Conservation (phyloP, 1,140 invertebrate species). For the Heliconius hewitsoni region DNA sequence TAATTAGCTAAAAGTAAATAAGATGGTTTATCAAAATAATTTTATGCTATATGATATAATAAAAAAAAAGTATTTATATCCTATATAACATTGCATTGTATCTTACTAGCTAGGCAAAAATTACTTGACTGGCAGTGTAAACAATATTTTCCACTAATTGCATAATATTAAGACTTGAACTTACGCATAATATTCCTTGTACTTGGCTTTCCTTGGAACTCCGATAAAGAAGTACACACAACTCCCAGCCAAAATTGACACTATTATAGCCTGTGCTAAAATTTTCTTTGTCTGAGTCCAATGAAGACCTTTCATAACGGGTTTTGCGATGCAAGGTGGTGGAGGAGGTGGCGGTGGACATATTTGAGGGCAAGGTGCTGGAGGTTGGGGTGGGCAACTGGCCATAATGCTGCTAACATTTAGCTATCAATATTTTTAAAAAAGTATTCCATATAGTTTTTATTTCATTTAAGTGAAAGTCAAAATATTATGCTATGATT, state of each 20-base stretch:
- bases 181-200: conserved; percentile 67
- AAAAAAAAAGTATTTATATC: no score
- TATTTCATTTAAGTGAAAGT: no score
- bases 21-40: background rate
- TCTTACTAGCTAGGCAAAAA: no score
- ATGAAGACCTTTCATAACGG: conserved; percentile 64
- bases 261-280: conserved; percentile 40
- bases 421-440: background rate
- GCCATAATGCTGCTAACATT: conserved; percentile 45
- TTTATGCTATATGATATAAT: background rate
- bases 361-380: conserved; percentile 49
- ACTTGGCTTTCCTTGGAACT: conserved; percentile 44
- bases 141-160: background rate
- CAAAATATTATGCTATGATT: no score
- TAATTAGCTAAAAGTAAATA: background rate
- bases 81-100: no score
- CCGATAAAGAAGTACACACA: conserved; percentile 48
- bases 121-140: background rate
- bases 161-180: conserved; percentile 31
- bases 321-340: conserved; percentile 56
- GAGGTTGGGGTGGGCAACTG: conserved; percentile 48
- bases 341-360: conserved; percentile 54
- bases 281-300: conserved; percentile 53
- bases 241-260: conserved; percentile 42
- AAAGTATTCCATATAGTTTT: no score